A percentile compares a stretch with the other conserved stretches of the same genome.
Conservation (phyloP, 2,888 invertebrate genomes). For the Drosophila ustulata region DNA sequence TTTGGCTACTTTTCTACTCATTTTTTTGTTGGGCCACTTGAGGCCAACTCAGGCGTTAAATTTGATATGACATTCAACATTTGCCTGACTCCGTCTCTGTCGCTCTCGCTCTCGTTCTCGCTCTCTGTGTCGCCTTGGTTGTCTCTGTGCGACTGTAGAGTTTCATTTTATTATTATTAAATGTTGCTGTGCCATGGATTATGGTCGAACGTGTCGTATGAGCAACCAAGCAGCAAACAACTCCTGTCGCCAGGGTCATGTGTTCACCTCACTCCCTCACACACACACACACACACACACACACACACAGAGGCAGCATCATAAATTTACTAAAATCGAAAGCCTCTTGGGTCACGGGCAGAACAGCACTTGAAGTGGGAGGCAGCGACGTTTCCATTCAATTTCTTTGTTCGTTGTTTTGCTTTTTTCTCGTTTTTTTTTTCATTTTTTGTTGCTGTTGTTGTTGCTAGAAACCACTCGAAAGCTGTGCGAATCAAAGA, state of each 20-base stretch:
- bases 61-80: constrained; percentile 71
- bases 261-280: constrained; percentile 9
- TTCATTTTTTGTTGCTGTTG: neutral
- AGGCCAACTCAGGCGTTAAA: constrained; percentile 66
- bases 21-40: constrained; percentile 52
- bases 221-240: constrained; percentile 68
- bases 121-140: neutral
- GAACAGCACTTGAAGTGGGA: neutral
- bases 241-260: constrained; percentile 54
- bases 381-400: constrained; percentile 54
- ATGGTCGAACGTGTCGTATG: constrained; percentile 59
- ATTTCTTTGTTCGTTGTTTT: constrained; percentile 49
- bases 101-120: neutral
- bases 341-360: constrained; percentile 41
- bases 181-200: constrained; percentile 43
- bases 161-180: constrained; percentile 55
- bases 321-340: constrained; percentile 64
- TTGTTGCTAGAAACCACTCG: constrained; percentile 51
- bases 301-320: constrained; percentile 37
- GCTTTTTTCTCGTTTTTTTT: constrained; percentile 3
- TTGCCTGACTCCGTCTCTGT: constrained; percentile 26
- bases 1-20: constrained; percentile 33
- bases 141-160: constrained; percentile 13
- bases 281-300: constrained; percentile 13
- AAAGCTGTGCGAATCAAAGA: constrained; percentile 60